phyloP scores from a whole-genome alignment of 2,797 vertebrate genomes.

The Molothrus aeneus region DNA sequence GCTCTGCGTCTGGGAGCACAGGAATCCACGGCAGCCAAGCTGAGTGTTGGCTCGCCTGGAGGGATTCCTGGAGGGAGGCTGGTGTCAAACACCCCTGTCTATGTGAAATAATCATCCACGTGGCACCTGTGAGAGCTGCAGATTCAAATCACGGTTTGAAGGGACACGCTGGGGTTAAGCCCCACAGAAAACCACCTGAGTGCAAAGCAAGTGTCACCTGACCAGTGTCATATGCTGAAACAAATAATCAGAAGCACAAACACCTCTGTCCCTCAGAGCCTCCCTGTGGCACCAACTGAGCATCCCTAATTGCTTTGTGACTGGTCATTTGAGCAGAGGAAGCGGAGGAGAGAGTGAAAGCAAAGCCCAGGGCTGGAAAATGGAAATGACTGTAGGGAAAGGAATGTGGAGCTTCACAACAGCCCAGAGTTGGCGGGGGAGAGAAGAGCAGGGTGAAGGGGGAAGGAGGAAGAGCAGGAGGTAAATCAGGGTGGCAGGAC shows the following conservation, averaged over 20 bases:
- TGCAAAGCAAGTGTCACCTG: background rate
- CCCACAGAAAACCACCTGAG: background rate
- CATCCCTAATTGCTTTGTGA: background rate
- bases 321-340: conserved; percentile 61
- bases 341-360: conserved; percentile 41
- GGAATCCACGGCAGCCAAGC: background rate
- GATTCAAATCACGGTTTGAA: background rate
- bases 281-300: background rate
- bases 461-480: background rate
- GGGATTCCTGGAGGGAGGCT: background rate
- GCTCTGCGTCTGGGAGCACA: background rate
- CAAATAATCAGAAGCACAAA: background rate
- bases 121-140: background rate
- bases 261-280: background rate
- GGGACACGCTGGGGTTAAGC: rapidly evolving
- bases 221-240: background rate
- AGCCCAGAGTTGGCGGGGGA: rapidly evolving
- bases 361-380: conserved; percentile 23
- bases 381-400: conserved; percentile 57
- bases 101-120: rapidly evolving
- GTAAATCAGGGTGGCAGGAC: background rate
- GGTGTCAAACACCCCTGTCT: background rate
- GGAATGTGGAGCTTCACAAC: conserved; percentile 34
- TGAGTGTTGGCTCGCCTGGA: rapidly evolving
- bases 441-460: background rate